Evolutionary conservation across 1,140 invertebrate species (phyloP).

Genomic region (Drosophila bipectinata): DNA sequence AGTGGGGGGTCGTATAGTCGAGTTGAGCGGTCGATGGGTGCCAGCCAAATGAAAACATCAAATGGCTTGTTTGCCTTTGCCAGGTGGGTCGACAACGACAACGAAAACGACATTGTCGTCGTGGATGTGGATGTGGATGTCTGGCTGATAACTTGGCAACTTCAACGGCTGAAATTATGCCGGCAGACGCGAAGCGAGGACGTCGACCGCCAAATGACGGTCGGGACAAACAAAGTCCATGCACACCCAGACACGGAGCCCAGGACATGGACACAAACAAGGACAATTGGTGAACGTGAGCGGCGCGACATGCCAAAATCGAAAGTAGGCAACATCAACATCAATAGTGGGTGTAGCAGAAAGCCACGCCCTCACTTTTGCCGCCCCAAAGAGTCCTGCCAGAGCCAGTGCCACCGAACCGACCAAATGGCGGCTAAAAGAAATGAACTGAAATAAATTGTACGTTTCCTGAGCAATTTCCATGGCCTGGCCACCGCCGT

Average conservation of each 20-base stretch:
- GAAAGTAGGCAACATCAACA: constrained; percentile 80
- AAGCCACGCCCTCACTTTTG: constrained; percentile 5
- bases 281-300: constrained; percentile 73
- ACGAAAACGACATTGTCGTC: constrained; percentile 12
- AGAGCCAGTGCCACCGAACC: constrained; percentile 10
- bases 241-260: constrained; percentile 6
- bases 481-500: constrained; percentile 35
- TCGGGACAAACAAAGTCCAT: constrained; percentile 52
- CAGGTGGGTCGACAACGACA: constrained; percentile 58
- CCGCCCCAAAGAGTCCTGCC: constrained; percentile 3
- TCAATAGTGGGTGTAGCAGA: constrained; percentile 46
- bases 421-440: constrained; percentile 74
- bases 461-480: constrained; percentile 82
- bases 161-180: constrained; percentile 69
- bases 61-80: constrained; percentile 74
- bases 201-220: constrained; percentile 79
- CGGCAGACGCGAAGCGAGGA: constrained; percentile 61
- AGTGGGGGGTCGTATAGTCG: constrained; percentile 18
- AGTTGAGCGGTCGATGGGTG: constrained; percentile 62
- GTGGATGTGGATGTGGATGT: constrained; percentile 13
- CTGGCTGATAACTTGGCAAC: constrained; percentile 79
- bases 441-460: constrained; percentile 83
- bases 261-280: constrained; percentile 37
- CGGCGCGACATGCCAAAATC: constrained; percentile 79
- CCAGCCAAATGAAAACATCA: constrained; percentile 78